Conservation (phyloP, 2,797 vertebrate species). For the Leptoclinus maculatus region DNA sequence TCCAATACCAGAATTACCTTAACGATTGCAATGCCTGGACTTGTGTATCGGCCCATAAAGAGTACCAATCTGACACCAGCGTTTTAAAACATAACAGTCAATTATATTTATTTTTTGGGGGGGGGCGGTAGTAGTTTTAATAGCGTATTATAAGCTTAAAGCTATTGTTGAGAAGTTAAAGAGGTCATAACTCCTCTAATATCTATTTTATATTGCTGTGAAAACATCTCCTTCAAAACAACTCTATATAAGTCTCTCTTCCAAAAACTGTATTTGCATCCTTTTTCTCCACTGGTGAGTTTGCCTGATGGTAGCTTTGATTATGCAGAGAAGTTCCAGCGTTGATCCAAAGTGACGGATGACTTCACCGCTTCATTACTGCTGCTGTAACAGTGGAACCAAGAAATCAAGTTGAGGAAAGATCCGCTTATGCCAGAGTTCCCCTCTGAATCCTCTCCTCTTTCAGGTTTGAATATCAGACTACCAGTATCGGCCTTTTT, state of each 20-base stretch:
- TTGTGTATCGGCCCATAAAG: too few species aligned
- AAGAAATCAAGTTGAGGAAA: conserved; percentile 1
- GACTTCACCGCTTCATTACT: not conserved
- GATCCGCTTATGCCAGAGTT: not conserved
- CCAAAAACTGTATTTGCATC: not conserved
- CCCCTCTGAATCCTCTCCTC: not conserved
- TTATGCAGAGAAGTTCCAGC: not conserved
- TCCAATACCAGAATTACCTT: not conserved
- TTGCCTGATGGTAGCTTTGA: not conserved
- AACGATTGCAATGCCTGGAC: too few species aligned
- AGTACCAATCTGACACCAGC: too few species aligned
- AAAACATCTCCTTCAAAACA: not conserved
- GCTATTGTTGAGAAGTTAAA: too few species aligned
- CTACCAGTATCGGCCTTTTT: not conserved
- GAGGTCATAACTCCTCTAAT: not conserved
- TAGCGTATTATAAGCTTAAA: too few species aligned
- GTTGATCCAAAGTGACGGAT: conserved; percentile 5
- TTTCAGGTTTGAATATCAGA: not conserved
- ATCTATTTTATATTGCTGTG: not conserved
- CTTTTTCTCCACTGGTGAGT: not conserved
- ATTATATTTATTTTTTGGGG: too few species aligned
- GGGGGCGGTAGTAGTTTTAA: too few species aligned
- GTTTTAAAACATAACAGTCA: too few species aligned
- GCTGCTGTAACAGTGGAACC: not conserved
- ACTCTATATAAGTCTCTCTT: not conserved